A percentile compares a stretch with the other conserved stretches of the same genome.
phyloP scores from a whole-genome alignment of 1,140 invertebrate species.

The Leptinotarsa undecemlineata region DNA sequence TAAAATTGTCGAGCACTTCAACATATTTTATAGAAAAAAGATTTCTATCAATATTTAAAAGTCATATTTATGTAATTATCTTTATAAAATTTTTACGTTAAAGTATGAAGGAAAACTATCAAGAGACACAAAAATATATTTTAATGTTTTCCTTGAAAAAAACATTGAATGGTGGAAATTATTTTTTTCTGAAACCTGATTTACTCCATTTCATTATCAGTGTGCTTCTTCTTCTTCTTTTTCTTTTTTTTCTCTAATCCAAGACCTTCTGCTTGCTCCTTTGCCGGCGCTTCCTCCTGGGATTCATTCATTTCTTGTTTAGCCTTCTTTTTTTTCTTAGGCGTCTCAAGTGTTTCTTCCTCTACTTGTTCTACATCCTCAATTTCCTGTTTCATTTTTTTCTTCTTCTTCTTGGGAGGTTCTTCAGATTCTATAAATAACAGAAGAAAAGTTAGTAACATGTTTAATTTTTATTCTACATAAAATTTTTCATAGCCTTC shows the following conservation, averaged over 20 bases:
- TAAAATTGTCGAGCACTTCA: background rate
- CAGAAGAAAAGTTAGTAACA: background rate
- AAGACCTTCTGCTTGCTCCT: constrained; percentile 39
- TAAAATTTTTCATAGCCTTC: background rate
- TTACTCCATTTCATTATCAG: constrained; percentile 5
- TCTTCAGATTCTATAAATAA: constrained; percentile 31
- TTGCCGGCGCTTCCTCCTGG: constrained; percentile 27
- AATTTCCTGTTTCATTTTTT: constrained; percentile 38
- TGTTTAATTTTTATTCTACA: background rate
- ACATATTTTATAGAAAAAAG: background rate
- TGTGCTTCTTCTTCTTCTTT: constrained; percentile 51
- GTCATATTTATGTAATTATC: background rate
- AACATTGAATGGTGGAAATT: too few species aligned
- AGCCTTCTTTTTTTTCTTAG: constrained; percentile 50
- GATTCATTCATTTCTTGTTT: constrained; percentile 39
- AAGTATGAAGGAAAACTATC: background rate
- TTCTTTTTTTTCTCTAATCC: constrained; percentile 57
- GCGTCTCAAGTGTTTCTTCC: constrained; percentile 31
- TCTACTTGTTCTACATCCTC: constrained; percentile 40
- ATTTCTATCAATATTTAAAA: background rate
- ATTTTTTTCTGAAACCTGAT: background rate
- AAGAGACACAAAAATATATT: background rate
- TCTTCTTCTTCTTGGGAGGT: constrained; percentile 43
- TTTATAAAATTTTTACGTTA: background rate
- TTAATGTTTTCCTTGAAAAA: background rate